Conservation (phyloP, 2,113 vertebrate genomes). For the Gavia stellata region DNA sequence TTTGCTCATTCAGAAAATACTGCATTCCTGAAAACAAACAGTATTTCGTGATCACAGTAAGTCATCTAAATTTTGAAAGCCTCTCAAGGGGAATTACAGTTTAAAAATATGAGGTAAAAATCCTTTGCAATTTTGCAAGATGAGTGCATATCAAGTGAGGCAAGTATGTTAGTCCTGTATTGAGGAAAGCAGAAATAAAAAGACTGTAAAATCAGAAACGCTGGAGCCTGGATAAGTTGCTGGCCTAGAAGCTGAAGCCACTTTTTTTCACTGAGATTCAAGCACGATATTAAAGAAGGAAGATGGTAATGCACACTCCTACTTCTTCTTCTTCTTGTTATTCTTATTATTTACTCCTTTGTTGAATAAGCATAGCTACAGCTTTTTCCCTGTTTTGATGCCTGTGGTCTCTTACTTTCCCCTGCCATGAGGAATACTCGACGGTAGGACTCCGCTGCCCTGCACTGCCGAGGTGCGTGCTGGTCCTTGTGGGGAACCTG, state of each 20-base stretch:
- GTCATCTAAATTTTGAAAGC: neutral
- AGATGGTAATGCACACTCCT: neutral
- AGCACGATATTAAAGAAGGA: neutral
- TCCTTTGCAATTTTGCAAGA: neutral
- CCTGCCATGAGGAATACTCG: neutral
- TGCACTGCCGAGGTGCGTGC: too few relatives aligned
- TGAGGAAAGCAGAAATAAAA: neutral
- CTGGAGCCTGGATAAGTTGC: rapidly evolving
- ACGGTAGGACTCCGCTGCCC: rapidly evolving
- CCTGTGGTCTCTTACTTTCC: neutral
- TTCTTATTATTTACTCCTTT: neutral
- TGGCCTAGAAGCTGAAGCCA: neutral
- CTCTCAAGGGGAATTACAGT: neutral
- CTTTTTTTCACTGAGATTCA: neutral
- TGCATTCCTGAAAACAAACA: neutral
- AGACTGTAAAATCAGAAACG: neutral
- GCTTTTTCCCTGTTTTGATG: neutral
- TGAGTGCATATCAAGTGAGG: neutral
- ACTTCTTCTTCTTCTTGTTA: neutral
- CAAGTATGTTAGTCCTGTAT: neutral
- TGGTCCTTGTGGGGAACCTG: too few relatives aligned
- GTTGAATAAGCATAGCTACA: neutral
- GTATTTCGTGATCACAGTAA: neutral
- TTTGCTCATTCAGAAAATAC: neutral
- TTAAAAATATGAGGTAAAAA: neutral